Percentiles rank a stretch among this genome's conserved stretches.
These are phyloP conservation scores for Luffia ferchaultella DNA, from an alignment of 2,888 invertebrate species.

Conservation along the genomic window DNA sequence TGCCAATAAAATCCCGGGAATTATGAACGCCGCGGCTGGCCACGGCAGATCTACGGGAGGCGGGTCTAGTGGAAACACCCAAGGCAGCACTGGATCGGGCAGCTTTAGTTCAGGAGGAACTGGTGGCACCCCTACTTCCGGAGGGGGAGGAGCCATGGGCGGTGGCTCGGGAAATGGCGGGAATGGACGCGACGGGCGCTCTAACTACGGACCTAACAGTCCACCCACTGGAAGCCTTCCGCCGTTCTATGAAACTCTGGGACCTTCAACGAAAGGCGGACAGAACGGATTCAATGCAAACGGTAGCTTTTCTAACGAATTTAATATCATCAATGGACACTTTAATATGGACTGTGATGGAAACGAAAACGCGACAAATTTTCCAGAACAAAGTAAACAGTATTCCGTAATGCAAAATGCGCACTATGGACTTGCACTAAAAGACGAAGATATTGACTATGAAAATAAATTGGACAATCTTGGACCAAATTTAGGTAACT, in stretches of 20 bases:
- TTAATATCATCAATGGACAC: conserved; percentile 70
- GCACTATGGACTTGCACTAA: conserved; percentile 80
- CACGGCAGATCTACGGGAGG: conserved; percentile 77
- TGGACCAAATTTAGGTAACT: conserved; percentile 60
- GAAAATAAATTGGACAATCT: conserved; percentile 79
- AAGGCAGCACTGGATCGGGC: conserved; percentile 54
- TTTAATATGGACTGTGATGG: conserved; percentile 82
- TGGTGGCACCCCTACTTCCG: conserved; percentile 65
- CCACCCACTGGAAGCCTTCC: conserved; percentile 88
- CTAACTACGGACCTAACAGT: conserved; percentile 87
- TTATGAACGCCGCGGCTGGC: conserved; percentile 79
- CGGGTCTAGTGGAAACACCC: conserved; percentile 59
- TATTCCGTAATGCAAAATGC: conserved; percentile 85
- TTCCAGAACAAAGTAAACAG: conserved; percentile 71
- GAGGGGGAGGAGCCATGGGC: conserved; percentile 69
- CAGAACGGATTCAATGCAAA: conserved; percentile 77
- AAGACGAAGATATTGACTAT: conserved; percentile 84
- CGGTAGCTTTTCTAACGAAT: conserved; percentile 71
- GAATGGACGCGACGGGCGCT: conserved; percentile 81
- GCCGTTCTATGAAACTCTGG: conserved; percentile 87
- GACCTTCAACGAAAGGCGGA: conserved; percentile 72
- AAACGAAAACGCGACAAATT: conserved; percentile 64
- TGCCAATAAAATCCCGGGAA: conserved; percentile 69
- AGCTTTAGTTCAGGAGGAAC: conserved; percentile 65
- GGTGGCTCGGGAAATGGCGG: conserved; percentile 81